Percentiles rank a stretch among this genome's conserved stretches.
These are phyloP conservation scores for Patella depressa DNA, from an alignment of 2,888 invertebrate species.

Conservation along the genomic window DNA sequence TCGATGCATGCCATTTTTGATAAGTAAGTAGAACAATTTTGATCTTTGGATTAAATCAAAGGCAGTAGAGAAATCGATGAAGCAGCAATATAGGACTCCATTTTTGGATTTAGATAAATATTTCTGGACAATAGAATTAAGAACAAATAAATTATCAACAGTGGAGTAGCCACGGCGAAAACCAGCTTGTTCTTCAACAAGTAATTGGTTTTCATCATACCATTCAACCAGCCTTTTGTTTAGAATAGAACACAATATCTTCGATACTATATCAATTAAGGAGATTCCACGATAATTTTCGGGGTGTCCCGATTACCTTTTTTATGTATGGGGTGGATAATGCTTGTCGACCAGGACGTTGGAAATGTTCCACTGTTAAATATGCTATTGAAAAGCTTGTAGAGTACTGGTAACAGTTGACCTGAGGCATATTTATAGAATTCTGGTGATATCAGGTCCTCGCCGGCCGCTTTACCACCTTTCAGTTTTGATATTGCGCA, in stretches of 20 bases:
- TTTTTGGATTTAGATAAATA: too few relatives aligned
- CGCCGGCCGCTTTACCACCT: slow-evolving; percentile 15
- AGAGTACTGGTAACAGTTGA: slow-evolving; percentile 16
- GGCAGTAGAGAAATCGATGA: too few relatives aligned
- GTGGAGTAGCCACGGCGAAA: too few relatives aligned
- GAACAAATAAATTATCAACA: too few relatives aligned
- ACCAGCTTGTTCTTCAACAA: too few relatives aligned
- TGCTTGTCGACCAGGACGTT: slow-evolving; percentile 3
- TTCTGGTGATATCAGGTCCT: too few relatives aligned
- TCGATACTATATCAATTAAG: slow-evolving; percentile 18
- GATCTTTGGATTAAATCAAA: slow-evolving; percentile 3
- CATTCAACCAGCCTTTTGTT: too few relatives aligned
- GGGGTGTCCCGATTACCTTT: slow-evolving; percentile 16
- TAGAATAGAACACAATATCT: slow-evolving; percentile 17
- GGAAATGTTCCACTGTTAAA: slow-evolving; percentile 19
- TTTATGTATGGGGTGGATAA: slow-evolving; percentile 21
- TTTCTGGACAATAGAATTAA: too few relatives aligned
- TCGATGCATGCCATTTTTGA: slow-evolving; percentile 15
- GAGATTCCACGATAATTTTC: slow-evolving; percentile 21
- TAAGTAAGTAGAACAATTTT: slow-evolving; percentile 18
- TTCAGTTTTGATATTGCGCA: too few relatives aligned
- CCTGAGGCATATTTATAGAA: too few relatives aligned
- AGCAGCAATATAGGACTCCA: too few relatives aligned
- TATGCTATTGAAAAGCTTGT: slow-evolving; percentile 13
- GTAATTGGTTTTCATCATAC: too few relatives aligned